Evolutionary conservation across 1,140 invertebrate species (phyloP), one percentile per base, ranked within the genome.

Genomic region (Drosophila melanica): DNA sequence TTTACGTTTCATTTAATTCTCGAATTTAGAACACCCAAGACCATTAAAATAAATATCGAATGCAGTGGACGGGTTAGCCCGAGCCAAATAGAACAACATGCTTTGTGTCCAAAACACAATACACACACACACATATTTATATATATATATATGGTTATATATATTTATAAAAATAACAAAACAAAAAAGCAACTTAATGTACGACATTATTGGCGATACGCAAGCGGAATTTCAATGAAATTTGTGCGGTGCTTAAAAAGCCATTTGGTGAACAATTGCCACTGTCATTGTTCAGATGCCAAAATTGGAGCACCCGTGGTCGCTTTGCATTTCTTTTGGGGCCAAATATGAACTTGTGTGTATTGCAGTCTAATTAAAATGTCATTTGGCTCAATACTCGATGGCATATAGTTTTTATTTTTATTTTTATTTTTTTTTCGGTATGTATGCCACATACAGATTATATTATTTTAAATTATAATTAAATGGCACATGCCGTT

Each of bases 21-120:
- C 65, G 74, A 74, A 77, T 82, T 82, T 81, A 69, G 82, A 86
- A 79, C 82, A 86, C 84, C 82, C 76, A 89, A 77, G 59, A 77
- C 80, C 79, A 87, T 87, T 66, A 87, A 89, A 87, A 58, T 57
- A 75, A 79, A 84, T 67, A 86, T 66, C 58, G 45, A 60, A 53
- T 54, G 35, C 64, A 74, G 63, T 65, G 75, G 57, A 67, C 68
- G 66, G 47, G 47, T 20, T 27, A 59, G 42, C 68, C 37, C 41
- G 23, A 67, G n/a, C 59, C 72, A 62, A 42, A 58, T 70, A 57
- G 60, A 75, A 62, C 54, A 75, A 62, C 65, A 59, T 75, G 59
- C 70, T 70, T 62, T 77, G 14, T 44, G 44, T 42, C n/a, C 9
- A 27, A 7, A 58, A 35, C n/a, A 39, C 55, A 41, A 48, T 39